Evolutionary conservation across 2,797 vertebrate genomes (phyloP).

Genomic region (Poecilia picta): DNA sequence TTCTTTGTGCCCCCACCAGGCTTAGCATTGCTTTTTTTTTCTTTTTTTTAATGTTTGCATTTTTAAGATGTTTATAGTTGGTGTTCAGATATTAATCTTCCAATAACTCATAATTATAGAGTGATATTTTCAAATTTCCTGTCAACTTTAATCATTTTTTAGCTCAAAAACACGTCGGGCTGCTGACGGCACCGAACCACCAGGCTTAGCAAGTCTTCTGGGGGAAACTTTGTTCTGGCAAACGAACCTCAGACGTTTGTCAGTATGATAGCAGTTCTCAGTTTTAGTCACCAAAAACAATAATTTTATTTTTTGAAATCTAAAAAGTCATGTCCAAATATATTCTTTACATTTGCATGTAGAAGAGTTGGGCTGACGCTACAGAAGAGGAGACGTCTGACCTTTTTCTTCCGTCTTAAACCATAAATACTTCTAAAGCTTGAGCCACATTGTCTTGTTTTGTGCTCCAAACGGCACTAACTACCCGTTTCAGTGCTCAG

Average conservation of each 20-base stretch:
- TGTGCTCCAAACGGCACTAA: slow-evolving; percentile 29
- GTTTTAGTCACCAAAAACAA: background rate
- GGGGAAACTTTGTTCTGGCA: too few species aligned
- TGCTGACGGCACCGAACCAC: too few species aligned
- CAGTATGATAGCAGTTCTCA: background rate
- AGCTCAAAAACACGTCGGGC: too few species aligned
- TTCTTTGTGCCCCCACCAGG: too few species aligned
- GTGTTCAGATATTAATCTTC: too few species aligned
- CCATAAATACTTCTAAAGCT: slow-evolving; percentile 20
- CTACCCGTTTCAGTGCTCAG: slow-evolving; percentile 22
- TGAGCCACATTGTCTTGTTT: slow-evolving; percentile 19
- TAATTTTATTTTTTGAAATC: background rate
- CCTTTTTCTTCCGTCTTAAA: slow-evolving; percentile 8
- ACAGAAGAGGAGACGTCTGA: background rate
- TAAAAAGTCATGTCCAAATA: background rate
- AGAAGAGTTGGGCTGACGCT: background rate
- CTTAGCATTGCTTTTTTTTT: too few species aligned
- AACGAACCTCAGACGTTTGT: background rate
- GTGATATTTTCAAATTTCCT: too few species aligned
- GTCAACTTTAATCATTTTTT: too few species aligned
- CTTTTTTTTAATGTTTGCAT: too few species aligned
- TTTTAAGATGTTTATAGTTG: too few species aligned
- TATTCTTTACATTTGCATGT: background rate
- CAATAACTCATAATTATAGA: too few species aligned
- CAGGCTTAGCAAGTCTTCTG: too few species aligned